phyloP scores from a whole-genome alignment of 2,797 vertebrate species.

The Sebastolobus alascanus region DNA sequence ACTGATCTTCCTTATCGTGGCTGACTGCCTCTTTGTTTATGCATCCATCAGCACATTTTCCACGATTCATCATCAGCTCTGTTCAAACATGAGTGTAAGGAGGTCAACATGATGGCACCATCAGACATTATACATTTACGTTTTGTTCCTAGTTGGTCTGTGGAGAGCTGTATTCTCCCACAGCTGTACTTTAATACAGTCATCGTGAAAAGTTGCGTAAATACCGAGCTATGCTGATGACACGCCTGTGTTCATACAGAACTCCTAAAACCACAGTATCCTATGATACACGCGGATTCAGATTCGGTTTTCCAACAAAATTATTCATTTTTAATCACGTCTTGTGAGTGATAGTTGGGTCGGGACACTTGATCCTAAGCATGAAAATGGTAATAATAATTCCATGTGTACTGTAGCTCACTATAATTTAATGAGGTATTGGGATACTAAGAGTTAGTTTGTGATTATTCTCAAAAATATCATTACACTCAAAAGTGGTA shows the following conservation, averaged over 20 bases:
- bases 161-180: background rate
- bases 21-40: background rate
- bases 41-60: constrained; percentile 18
- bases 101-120: background rate
- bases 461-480: too few species aligned
- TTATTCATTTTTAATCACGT: background rate
- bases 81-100: background rate
- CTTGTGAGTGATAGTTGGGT: background rate
- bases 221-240: background rate
- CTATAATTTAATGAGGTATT: background rate
- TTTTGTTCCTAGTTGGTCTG: background rate
- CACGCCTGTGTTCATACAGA: background rate
- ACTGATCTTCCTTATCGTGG: constrained; percentile 8
- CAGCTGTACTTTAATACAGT: background rate
- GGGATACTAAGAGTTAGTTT: background rate
- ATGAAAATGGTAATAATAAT: background rate
- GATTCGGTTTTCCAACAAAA: background rate
- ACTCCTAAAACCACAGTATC: background rate
- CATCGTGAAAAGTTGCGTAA: background rate
- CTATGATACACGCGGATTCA: background rate
- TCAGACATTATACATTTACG: background rate
- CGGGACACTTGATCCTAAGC: too few species aligned
- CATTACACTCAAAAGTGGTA: fast-evolving
- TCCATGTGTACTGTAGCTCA: background rate
- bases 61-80: background rate